Evolutionary conservation across 2,888 invertebrate species (phyloP), one percentile per base, ranked within the genome.

Genomic region (Apamea sordens): DNA sequence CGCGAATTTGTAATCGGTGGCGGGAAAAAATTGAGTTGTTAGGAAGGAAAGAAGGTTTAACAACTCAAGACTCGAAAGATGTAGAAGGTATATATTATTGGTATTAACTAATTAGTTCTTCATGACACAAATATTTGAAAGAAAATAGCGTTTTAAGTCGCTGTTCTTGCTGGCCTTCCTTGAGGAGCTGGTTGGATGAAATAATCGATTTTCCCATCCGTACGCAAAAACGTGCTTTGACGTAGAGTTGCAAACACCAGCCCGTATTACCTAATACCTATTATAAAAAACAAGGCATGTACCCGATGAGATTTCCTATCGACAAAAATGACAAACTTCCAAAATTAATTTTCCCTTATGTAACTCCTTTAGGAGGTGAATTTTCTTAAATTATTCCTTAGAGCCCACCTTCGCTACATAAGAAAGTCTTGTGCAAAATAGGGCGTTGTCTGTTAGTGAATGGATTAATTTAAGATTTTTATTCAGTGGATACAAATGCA

Each of bases 1-100:
- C 79, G 77, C 71, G 76, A 88, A 86, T 74, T 68, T 64, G 76
- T 84, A 75, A 79, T 67, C n/a, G 59, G 32, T 36, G 44, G 18
- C 10, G 24, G 59, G 18, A 65, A 83, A 70, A 73, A 63, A 28
- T 13, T 28, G 2, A 41, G 13, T 63, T 15, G 32, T 13, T 11
- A 21, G 28, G 11, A 4, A 1, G 36, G 10, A 24, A 24, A 53
- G 53, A 21, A 32, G 18, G 41, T 18, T 36, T 24, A 36, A 21
- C 61, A 24, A 41, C 6, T 24, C 0, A 41, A 50, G 73, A 24
- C 41, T 24, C 10, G 18, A 73, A 28, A 21, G 4, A 41, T 59
- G 18, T 69, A 13, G 5, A 0, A 59, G n/a, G n/a, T n/a, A n/a
- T n/a, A 11, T 59, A 24, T n/a, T 11, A 59, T n/a, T 59, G n/a